Percentiles rank a stretch among this genome's conserved stretches.
Evolutionary conservation across 2,113 vertebrate species (phyloP).

Genomic region (Ancistrus triradiatus): DNA sequence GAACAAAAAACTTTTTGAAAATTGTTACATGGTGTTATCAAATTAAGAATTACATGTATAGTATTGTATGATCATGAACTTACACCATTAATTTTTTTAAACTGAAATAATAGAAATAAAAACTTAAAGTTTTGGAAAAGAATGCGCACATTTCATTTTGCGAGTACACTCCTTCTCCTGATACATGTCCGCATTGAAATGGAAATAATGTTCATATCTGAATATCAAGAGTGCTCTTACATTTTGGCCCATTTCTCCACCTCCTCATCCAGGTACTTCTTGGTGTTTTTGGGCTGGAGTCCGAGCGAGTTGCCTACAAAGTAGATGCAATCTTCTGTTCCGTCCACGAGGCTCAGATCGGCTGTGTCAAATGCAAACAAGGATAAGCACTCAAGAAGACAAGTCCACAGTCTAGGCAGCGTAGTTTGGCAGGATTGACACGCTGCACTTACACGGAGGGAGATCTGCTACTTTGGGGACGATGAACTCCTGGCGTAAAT

Average conservation of each 20-base stretch:
- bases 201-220: neutral
- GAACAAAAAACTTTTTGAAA: no score
- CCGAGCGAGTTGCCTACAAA: slow-evolving; percentile 88
- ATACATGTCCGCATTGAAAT: no score
- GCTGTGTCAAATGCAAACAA: slow-evolving; percentile 56
- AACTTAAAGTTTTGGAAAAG: no score
- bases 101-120: no score
- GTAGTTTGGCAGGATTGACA: neutral
- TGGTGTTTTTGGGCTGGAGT: slow-evolving; percentile 81
- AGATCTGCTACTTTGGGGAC: slow-evolving; percentile 81
- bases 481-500: slow-evolving; percentile 73
- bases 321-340: slow-evolving; percentile 77
- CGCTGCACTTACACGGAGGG: slow-evolving; percentile 74
- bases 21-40: no score
- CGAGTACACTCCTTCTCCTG: no score
- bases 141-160: no score
- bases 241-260: slow-evolving; percentile 88
- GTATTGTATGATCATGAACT: no score
- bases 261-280: slow-evolving; percentile 82
- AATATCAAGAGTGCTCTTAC: slow-evolving; percentile 60
- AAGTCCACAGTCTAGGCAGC: no score
- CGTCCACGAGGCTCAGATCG: slow-evolving; percentile 72
- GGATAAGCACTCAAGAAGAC: no score
- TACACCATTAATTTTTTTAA: no score
- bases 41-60: no score